Evolutionary conservation across 2,113 vertebrate genomes (phyloP), one percentile per base, ranked within the genome.

Genomic region (Laticauda colubrina): DNA sequence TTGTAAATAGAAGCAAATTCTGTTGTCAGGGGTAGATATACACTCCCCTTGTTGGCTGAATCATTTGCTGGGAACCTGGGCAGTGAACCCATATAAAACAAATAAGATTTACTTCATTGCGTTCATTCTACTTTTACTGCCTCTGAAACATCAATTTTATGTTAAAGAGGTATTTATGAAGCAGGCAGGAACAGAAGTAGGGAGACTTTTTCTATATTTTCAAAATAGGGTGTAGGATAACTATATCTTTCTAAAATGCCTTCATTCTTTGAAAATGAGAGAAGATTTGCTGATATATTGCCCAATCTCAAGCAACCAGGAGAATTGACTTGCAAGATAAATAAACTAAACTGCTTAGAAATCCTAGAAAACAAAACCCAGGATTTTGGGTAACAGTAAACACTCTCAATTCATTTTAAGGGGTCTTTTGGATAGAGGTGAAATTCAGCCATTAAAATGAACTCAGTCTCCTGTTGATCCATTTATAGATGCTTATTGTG

Each of bases 1-100:
- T 90, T 94, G 20, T 23, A 93, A 89, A 53, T 61, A 90, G 90
- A 94, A 39, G 43, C 81, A 86, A 43, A 87, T 53, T 69, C 94
- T 88, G 39, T 21, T 56, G 2, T 15, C 26, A 86, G 11, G 18
- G 15, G 34, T 5, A 85, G 93, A 89, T 53, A 7, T 43, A 21
- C 75, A 81, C 18, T 20, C 75, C 34, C 6, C 48, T 43, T 23
- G 64, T 43, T 91, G 57, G 56, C 57, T 89, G 57, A 26, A 57
- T 48, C 48, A 54, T 54, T 81, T 56, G 14, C 53, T 56, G 56
- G 56, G 53, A 18, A 57, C 18, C 69, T 91, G 12, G 23, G 34
- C 75, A 56, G 23, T 29, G 75, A 54, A 43, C 75, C 34, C 55
- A 81, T 55, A 20, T 20, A 24, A 85, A 85, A 29, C 21, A 26